Evolutionary conservation across 1,140 invertebrate species (phyloP), one percentile per base, ranked within the genome.

Genomic region (Neelides sp.): DNA sequence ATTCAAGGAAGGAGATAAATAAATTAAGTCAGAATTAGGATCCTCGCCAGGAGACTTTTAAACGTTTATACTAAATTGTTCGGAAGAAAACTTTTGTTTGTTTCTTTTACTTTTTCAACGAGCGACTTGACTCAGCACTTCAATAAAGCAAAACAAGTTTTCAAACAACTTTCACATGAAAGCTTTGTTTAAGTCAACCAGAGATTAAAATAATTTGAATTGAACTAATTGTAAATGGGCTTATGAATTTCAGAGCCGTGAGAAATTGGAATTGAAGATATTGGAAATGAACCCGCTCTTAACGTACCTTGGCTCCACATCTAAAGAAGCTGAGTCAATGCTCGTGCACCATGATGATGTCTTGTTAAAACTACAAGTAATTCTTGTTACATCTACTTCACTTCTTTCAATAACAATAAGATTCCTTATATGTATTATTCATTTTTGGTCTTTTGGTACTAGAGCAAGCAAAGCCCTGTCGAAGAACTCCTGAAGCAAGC

Each of bases 381-480:
- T 64, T 55, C n/a, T 17, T 13, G 19, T 7, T 15, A 12, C 10
- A n/a, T 44, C 22, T 24, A 19, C 30, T 30, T 10, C 10, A 19
- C 13, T 20, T 17, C n/a, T 12, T 30, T 41, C 3, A 49, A 20
- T 19, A 20, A 4, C n/a, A 10, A 40, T 5, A 17, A 35, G 13
- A 46, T 5, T 44, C 7, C 10, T 12, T 40, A 12, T 13, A 17
- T 32, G 13, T n/a, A 32, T 3, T 13, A 17, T 12, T 26, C 24
- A 12, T 41, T 32, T 24, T 44, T 39, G 35, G 44, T 35, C 39
- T 47, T 57, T 45, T 52, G 48, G 55, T 70, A 73, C 30, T 64
- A 92, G 85, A 81, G 76, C 60, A 88, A 93, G 70, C 85, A 92
- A 66, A 85, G 82, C 64, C 87, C 90, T 40, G 86, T 93, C 53